These are phyloP conservation scores for Menura novaehollandiae DNA, from an alignment of 2,113 vertebrate species.

Conservation along the genomic window DNA sequence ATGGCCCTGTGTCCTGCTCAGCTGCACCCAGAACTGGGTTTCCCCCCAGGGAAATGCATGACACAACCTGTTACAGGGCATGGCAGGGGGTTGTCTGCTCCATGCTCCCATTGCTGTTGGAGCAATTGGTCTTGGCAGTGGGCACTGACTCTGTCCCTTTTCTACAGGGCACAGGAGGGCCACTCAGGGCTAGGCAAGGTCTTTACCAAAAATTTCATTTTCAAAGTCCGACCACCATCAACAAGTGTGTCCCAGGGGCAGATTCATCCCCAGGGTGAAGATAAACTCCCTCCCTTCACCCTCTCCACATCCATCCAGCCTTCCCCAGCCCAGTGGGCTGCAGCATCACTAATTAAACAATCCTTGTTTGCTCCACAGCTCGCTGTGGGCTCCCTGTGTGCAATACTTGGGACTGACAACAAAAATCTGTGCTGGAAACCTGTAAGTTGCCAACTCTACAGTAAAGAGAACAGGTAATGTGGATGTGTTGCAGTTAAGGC, in stretches of 20 bases:
- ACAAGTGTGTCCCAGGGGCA: not conserved
- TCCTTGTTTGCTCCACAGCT: not conserved
- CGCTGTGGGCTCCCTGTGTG: not conserved
- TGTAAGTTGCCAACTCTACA: not conserved
- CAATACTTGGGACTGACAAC: not conserved
- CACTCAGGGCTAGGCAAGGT: not conserved
- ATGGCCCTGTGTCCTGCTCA: not conserved
- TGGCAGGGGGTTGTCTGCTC: not conserved
- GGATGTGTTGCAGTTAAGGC: not conserved
- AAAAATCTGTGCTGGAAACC: not conserved
- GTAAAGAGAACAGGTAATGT: not conserved
- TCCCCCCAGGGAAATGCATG: not conserved
- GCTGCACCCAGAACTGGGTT: not conserved
- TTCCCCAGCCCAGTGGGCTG: not conserved
- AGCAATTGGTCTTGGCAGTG: not conserved
- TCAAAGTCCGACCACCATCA: accelerated
- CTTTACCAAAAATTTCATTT: not conserved
- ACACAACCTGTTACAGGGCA: not conserved
- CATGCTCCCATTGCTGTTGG: not conserved
- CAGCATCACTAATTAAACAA: not conserved
- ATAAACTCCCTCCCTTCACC: accelerated
- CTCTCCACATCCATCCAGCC: not conserved
- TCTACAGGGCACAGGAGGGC: not conserved
- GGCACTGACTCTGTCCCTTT: not conserved
- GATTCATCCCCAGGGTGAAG: not conserved